Percentiles rank a stretch among this genome's conserved stretches.
phyloP scores from a whole-genome alignment of 2,113 vertebrate genomes.

The Myocastor coypus region DNA sequence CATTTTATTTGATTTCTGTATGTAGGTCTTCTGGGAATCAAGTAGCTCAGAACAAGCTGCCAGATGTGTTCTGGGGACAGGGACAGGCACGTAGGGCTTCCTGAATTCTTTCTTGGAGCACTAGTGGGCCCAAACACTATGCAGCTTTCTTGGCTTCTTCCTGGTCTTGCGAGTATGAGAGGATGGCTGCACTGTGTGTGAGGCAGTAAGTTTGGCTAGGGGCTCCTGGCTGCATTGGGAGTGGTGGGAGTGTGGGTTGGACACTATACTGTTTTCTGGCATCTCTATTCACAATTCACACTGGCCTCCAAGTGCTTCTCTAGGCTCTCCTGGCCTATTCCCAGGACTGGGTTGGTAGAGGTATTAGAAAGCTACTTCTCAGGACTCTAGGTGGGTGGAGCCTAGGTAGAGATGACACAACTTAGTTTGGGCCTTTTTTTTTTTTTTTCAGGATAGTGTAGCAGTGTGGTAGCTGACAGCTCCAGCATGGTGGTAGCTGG shows the following conservation, averaged over 20 bases:
- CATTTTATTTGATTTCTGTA: neutral
- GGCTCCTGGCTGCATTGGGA: neutral
- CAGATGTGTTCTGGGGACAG: neutral
- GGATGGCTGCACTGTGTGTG: neutral
- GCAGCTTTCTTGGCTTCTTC: neutral
- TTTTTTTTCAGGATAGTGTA: no score
- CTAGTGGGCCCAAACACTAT: neutral
- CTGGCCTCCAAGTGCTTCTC: neutral
- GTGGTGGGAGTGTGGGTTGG: no score
- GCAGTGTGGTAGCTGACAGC: neutral
- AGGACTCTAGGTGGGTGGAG: neutral
- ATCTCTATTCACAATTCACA: neutral
- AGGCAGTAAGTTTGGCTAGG: neutral
- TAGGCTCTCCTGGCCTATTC: neutral
- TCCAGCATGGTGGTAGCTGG: neutral
- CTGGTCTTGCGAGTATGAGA: neutral
- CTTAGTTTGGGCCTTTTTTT: neutral
- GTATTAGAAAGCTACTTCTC: no score
- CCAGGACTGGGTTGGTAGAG: neutral
- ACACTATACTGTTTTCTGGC: neutral
- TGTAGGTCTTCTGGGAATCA: neutral
- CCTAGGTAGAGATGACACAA: neutral
- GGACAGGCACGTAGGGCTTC: neutral
- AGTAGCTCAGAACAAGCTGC: neutral
- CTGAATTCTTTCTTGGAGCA: neutral